Evolutionary conservation across 2,888 invertebrate species (phyloP).

Genomic region (Epirrita christyi): DNA sequence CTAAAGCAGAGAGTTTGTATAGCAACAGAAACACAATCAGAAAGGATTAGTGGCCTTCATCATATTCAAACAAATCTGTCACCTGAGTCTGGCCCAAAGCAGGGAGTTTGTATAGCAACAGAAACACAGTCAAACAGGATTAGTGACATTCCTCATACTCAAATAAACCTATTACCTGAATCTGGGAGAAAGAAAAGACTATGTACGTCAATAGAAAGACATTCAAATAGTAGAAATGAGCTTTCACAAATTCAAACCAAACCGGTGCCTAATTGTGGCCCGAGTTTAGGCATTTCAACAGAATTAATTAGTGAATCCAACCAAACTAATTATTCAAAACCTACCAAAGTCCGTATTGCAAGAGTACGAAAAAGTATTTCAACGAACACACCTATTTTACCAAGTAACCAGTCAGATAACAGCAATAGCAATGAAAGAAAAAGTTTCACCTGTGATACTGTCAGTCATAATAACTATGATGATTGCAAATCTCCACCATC

Average conservation of each 20-base stretch:
- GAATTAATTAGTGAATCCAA: slow-evolving; percentile 1
- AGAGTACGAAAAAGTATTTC: slow-evolving; percentile 14
- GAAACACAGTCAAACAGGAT: not conserved
- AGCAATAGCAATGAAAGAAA: slow-evolving; percentile 7
- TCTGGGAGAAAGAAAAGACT: not conserved
- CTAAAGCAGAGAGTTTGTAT: not conserved
- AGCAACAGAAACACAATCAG: slow-evolving; percentile 1
- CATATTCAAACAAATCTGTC: not conserved
- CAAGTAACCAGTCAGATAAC: slow-evolving; percentile 3
- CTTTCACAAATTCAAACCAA: not conserved
- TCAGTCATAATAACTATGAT: not conserved
- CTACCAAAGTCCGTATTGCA: slow-evolving; percentile 10
- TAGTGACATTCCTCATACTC: not conserved
- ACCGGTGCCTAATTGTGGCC: not conserved
- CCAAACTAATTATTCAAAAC: slow-evolving; percentile 6
- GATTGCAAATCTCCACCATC: not conserved
- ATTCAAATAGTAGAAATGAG: not conserved
- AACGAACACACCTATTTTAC: not conserved
- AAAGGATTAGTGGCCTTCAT: not conserved
- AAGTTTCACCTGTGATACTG: not conserved
- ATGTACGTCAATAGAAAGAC: not conserved
- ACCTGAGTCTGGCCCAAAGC: not conserved
- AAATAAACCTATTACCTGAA: not conserved
- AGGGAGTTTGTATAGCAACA: not conserved
- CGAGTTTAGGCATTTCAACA: not conserved